Evolutionary conservation across 2,888 invertebrate genomes (phyloP).

Genomic region (Drosophila fungiperda): DNA sequence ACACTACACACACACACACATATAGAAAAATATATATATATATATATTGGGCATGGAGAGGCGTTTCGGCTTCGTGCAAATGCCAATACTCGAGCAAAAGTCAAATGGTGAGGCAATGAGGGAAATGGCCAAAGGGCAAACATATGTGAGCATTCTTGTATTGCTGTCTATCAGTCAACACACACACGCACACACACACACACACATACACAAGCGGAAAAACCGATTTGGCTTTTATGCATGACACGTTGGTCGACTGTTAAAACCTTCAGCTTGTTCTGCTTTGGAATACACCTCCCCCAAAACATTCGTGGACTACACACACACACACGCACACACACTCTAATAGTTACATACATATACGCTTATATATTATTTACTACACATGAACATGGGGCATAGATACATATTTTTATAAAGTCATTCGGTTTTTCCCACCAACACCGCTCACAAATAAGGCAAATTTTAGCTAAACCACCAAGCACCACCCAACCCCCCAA

Average conservation of each 20-base stretch:
- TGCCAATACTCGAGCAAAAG: slow-evolving; percentile 45
- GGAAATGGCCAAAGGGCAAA: slow-evolving; percentile 44
- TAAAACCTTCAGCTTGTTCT: slow-evolving; percentile 40
- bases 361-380: background rate
- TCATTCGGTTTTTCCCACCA: slow-evolving; percentile 21
- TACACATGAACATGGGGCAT: background rate
- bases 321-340: slow-evolving; percentile 1
- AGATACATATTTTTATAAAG: slow-evolving; percentile 32
- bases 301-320: slow-evolving; percentile 22
- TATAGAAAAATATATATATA: background rate
- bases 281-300: slow-evolving; percentile 15
- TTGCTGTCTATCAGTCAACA: background rate
- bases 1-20: slow-evolving; percentile 4
- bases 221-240: slow-evolving; percentile 53
- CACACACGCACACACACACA: slow-evolving; percentile 2
- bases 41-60: slow-evolving; percentile 1
- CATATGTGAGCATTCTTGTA: slow-evolving; percentile 2
- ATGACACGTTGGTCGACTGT: slow-evolving; percentile 53
- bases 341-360: background rate
- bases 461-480: background rate
- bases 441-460: slow-evolving; percentile 28
- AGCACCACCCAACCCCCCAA: background rate
- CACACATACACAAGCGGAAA: background rate
- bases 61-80: slow-evolving; percentile 34
- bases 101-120: slow-evolving; percentile 37